Base-by-base conservation (phyloP, 2,797 vertebrate genomes). In the Melanotaenia pygmaea region DNA sequence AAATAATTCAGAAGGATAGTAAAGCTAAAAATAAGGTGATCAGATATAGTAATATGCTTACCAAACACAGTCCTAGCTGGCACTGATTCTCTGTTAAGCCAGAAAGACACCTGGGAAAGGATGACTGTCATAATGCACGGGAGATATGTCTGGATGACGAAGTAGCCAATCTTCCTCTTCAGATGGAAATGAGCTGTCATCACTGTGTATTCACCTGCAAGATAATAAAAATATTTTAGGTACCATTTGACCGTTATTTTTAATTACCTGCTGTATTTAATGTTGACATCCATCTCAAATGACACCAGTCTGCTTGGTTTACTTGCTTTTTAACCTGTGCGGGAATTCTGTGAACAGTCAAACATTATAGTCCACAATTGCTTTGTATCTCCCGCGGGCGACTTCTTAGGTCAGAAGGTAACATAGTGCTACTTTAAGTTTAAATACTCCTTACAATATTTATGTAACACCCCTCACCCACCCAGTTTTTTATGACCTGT, bases 101-200 rank as follows among this genome's bases (percentile, higher is more conserved):
- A 99, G 93, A 99, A 99, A 70, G 98, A 99, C 84, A 99, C 98
- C 95, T 99, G 98, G 74, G 98, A 99, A 28, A 99, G 95, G 88
- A 99, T 99, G 92, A 99, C 98, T 14, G 98, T 99, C 98, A 99
- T 99, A 94, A 99, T 99, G 89, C 98, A 99, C 1, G 98, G 98
- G 24, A 99, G 95, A 75, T 99, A 99, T 1, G 98, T 99, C 94
- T 99, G 98, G 92, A 99, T 99, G 90, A 99, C 97, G 93, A 99
- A 99, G 93, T 99, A 99, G 70, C 98, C 98, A 51, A 99, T 99
- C 94, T 99, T 99, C 92, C 98, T 96, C 94, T 99, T 99, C 94
- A 99, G 92, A 89, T 99, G 98, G 88, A 99, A 99, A 95, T 99
- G 96, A 91, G 98, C 97, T 0, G 97, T 99, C 98, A 99, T 99